Evolutionary conservation across 2,113 vertebrate genomes (phyloP).

Genomic region (Caranx melampygus): DNA sequence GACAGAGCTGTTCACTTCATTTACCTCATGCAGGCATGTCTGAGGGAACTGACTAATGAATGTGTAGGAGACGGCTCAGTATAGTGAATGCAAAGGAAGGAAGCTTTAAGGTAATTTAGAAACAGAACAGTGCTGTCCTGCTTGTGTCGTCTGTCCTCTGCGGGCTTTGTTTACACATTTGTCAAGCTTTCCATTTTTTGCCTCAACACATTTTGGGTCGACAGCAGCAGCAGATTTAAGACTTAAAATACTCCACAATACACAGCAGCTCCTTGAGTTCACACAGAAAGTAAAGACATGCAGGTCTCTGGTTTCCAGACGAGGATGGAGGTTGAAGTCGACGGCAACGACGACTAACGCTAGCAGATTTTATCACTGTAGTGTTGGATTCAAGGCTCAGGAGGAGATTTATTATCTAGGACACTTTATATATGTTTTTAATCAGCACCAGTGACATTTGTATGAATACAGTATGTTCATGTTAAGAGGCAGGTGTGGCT

Average conservation of each 20-base stretch:
- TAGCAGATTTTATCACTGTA: too few relatives aligned
- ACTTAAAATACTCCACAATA: too few relatives aligned
- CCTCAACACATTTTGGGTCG: not conserved
- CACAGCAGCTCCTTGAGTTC: too few relatives aligned
- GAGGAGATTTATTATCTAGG: too few relatives aligned
- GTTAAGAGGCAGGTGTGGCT: not conserved
- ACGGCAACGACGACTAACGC: too few relatives aligned
- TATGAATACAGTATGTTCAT: too few relatives aligned
- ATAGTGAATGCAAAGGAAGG: not conserved
- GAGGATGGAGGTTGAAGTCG: not conserved
- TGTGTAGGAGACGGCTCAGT: not conserved
- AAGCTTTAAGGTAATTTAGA: not conserved
- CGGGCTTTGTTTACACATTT: not conserved
- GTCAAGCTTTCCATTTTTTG: not conserved
- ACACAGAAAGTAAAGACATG: not conserved
- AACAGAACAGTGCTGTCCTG: too few relatives aligned
- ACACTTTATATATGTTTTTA: too few relatives aligned
- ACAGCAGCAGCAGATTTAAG: too few relatives aligned
- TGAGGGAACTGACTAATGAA: not conserved
- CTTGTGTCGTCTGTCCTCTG: too few relatives aligned
- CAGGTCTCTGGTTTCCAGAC: not conserved
- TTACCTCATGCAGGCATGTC: constrained; percentile 19
- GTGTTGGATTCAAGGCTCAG: too few relatives aligned
- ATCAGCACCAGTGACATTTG: too few relatives aligned
- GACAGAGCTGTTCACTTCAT: constrained; percentile 18